These are phyloP conservation scores for Lottia scabra DNA, from an alignment of 2,888 invertebrate genomes.

Conservation along the genomic window DNA sequence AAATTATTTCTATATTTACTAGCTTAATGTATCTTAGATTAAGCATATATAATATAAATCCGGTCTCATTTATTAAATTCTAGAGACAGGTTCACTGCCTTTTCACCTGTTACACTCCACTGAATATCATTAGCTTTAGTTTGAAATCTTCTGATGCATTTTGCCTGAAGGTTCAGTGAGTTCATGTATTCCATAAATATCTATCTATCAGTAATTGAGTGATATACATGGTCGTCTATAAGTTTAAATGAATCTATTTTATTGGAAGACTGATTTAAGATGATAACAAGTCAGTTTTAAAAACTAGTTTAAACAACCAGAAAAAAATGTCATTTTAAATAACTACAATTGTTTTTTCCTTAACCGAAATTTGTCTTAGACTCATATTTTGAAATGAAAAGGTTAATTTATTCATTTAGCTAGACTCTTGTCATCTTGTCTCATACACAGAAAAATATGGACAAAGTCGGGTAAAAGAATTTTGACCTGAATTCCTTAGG, in stretches of 20 bases:
- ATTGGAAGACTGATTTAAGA: no score
- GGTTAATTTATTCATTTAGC: neutral
- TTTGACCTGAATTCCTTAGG: constrained; percentile 2
- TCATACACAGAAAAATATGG: neutral
- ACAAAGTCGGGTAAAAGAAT: neutral
- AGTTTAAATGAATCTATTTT: no score
- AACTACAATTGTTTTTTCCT: no score
- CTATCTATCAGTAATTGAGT: no score
- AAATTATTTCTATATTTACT: no score
- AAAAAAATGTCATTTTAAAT: neutral
- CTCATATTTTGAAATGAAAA: neutral
- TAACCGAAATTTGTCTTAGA: no score
- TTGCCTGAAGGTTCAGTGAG: neutral
- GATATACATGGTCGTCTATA: no score
- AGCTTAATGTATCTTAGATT: no score
- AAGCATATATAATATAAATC: no score
- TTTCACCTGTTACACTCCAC: neutral
- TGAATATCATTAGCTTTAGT: neutral
- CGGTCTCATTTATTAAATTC: no score
- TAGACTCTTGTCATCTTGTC: neutral
- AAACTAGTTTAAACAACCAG: neutral
- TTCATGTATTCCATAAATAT: no score
- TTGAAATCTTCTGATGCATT: neutral
- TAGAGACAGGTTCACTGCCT: no score
- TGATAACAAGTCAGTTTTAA: neutral